Conservation (phyloP, 2,888 invertebrate genomes). For the Leptinotarsa rubiginosa region DNA sequence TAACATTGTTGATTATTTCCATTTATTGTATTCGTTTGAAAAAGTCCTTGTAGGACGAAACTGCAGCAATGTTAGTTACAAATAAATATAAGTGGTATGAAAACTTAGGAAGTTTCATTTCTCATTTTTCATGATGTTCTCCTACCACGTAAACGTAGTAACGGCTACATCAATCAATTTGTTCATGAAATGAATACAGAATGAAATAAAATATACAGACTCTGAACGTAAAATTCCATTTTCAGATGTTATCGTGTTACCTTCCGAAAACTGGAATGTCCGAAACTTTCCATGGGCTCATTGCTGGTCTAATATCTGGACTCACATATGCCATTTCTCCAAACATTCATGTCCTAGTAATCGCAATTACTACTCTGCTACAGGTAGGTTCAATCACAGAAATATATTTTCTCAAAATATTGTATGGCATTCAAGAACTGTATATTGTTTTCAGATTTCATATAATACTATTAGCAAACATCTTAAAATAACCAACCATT, state of each 20-base stretch:
- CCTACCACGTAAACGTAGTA: too few relatives aligned
- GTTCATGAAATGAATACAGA: too few relatives aligned
- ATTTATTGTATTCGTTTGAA: too few relatives aligned
- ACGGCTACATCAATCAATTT: too few relatives aligned
- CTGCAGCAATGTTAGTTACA: too few relatives aligned
- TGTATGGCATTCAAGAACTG: not conserved
- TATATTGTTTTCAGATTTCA: constrained; percentile 40
- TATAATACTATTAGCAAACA: constrained; percentile 43
- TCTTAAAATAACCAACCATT: constrained; percentile 46
- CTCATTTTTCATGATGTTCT: too few relatives aligned
- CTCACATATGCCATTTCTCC: constrained; percentile 69
- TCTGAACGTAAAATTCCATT: not conserved
- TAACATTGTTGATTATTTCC: too few relatives aligned
- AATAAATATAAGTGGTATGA: too few relatives aligned
- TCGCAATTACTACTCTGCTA: constrained; percentile 69
- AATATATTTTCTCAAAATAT: not conserved
- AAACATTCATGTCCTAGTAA: constrained; percentile 69
- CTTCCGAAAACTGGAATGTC: constrained; percentile 59
- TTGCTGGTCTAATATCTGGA: constrained; percentile 71
- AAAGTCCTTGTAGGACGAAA: too few relatives aligned
- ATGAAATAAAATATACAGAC: too few relatives aligned
- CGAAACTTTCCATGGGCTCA: constrained; percentile 67
- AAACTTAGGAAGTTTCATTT: too few relatives aligned
- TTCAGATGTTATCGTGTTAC: constrained; percentile 12
- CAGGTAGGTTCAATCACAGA: constrained; percentile 63